Percentiles rank a stretch among this genome's conserved stretches.
Conservation (phyloP, 2,888 invertebrate species). For the Drosophila neotestacea region DNA sequence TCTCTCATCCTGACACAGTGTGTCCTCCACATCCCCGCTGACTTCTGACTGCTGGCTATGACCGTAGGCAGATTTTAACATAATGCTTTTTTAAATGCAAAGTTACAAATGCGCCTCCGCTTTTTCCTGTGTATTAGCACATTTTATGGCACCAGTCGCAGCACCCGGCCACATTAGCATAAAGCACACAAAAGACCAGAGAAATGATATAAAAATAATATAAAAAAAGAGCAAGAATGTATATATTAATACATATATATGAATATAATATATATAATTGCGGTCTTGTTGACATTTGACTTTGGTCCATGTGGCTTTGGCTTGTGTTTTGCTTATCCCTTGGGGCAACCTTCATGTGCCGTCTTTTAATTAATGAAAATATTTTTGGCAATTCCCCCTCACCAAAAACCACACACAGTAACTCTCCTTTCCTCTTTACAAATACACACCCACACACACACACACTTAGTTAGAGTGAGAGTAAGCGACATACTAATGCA, state of each 20-base stretch:
- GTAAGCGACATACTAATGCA: slow-evolving; percentile 22
- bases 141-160: slow-evolving; percentile 72
- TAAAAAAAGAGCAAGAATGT: slow-evolving; percentile 8
- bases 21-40: not conserved
- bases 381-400: slow-evolving; percentile 39
- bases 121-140: slow-evolving; percentile 71
- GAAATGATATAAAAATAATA: slow-evolving; percentile 57
- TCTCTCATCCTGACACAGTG: slow-evolving; percentile 14
- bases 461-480: not conserved
- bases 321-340: slow-evolving; percentile 32
- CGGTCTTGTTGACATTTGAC: slow-evolving; percentile 76
- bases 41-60: slow-evolving; percentile 56
- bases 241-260: slow-evolving; percentile 5
- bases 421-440: not conserved
- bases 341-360: slow-evolving; percentile 29
- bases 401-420: not conserved
- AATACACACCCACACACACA: slow-evolving; percentile 4
- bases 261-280: slow-evolving; percentile 54
- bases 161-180: slow-evolving; percentile 71
- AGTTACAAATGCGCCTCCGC: slow-evolving; percentile 75
- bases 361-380: slow-evolving; percentile 72
- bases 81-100: slow-evolving; percentile 81
- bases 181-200: slow-evolving; percentile 70
- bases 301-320: slow-evolving; percentile 52
- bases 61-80: slow-evolving; percentile 78